phyloP scores from a whole-genome alignment of 1,140 invertebrate genomes.

The Papilio polyxenes region DNA sequence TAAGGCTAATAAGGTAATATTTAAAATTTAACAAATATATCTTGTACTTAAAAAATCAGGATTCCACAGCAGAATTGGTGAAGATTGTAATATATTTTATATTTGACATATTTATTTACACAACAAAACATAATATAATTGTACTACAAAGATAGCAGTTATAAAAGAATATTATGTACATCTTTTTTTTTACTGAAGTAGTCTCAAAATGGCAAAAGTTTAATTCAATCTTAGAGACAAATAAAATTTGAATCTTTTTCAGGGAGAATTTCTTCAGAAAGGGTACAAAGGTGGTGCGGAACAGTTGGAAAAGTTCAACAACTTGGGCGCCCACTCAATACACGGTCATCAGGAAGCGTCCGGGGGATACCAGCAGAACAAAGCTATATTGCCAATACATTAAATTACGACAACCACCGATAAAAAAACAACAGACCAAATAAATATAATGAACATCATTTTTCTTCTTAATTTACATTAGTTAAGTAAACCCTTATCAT shows the following conservation, averaged over 20 bases:
- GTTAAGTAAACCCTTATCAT: too few relatives aligned
- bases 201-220: neutral
- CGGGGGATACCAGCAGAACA: conserved; percentile 77
- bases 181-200: neutral
- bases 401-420: neutral
- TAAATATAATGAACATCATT: conserved; percentile 8
- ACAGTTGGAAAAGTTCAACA: conserved; percentile 80
- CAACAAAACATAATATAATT: too few relatives aligned
- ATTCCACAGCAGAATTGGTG: too few relatives aligned
- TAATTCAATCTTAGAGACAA: neutral
- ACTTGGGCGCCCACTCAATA: conserved; percentile 81
- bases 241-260: conserved; percentile 36
- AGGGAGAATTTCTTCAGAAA: conserved; percentile 81
- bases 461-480: neutral
- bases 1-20: conserved; percentile 78
- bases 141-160: neutral
- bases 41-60: too few relatives aligned
- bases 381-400: conserved; percentile 76
- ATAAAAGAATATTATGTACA: too few relatives aligned
- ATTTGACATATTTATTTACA: too few relatives aligned
- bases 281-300: conserved; percentile 80
- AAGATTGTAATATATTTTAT: too few relatives aligned
- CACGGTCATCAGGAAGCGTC: conserved; percentile 81
- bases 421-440: neutral
- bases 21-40: neutral